Base-by-base conservation (phyloP, 2,797 vertebrate species). In the Kryptopterus vitreolus region DNA sequence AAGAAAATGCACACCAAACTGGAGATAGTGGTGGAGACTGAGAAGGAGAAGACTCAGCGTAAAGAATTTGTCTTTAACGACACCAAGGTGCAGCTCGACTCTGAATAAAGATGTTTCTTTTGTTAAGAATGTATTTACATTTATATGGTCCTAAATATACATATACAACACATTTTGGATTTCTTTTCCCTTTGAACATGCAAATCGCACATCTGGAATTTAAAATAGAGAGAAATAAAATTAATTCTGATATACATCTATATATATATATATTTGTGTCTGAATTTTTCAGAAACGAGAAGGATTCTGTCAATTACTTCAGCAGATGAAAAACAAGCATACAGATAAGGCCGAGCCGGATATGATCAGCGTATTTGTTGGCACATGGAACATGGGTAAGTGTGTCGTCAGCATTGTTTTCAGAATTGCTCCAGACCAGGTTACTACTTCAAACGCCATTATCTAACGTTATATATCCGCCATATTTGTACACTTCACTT, bases 241-340 rank as follows among this genome's bases (percentile, higher is more conserved):
- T 43, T 74, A 26, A 0, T 29, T 48, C 24, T 46, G 9, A 43
- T 15, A 59, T 12, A 10, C 22, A 16, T 43, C n/a, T 43, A 52
- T n/a, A 1, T 61, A 33, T 43, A 52, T n/a, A 1, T 61, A 33
- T 48, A 2, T 59, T 12, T 70, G 38, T 78, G 52, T 70, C 53
- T 69, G 63, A 26, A 57, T 46, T 33, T 26, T 86, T 29, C 86
- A 99, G 98, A 99, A 99, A 89, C 95, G 98, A 89, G 98, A 99
- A 85, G 98, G 96, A 0, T 99, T 98, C 89, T 98, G 98, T 87
- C 98, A 99, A 79, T 95, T 99, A 63, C 95, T 99, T 77, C 98
- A 99, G 87, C 98, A 97, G 88, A 98, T 99, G 98, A 99, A 99
- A 89, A 99, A 98, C 89, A 98, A 97, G 81, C 97, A 99, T 87